These are phyloP conservation scores for Rhagium mordax DNA, from an alignment of 2,888 invertebrate genomes.

Conservation along the genomic window DNA sequence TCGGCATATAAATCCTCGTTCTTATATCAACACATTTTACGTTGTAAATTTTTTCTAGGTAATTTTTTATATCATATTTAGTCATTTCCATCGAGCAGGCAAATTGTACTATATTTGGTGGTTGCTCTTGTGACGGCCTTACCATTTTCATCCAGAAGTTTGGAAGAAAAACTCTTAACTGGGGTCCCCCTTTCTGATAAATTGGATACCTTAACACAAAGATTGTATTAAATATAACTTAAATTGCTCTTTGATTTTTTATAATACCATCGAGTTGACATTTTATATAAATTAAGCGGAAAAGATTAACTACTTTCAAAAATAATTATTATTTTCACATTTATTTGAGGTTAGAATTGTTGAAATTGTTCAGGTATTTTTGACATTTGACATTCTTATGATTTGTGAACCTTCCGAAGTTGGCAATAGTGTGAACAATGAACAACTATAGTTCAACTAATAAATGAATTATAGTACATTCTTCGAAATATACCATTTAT, in stretches of 20 bases:
- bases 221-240: background rate
- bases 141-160: conserved; percentile 98
- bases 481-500: too few relatives aligned
- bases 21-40: conserved; percentile 85
- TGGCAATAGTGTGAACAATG: too few relatives aligned
- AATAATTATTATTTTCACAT: too few relatives aligned
- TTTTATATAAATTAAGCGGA: too few relatives aligned
- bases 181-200: conserved; percentile 95
- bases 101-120: conserved; percentile 89
- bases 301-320: too few relatives aligned
- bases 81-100: conserved; percentile 97
- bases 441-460: too few relatives aligned
- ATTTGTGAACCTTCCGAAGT: too few relatives aligned
- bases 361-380: too few relatives aligned
- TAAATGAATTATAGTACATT: too few relatives aligned
- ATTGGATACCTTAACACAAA: conserved; percentile 83
- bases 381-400: too few relatives aligned
- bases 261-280: conserved; percentile 50
- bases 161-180: conserved; percentile 91
- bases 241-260: background rate
- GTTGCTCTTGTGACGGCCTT: conserved; percentile 77
- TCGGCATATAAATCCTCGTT: conserved; percentile 82
- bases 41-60: conserved; percentile 96
- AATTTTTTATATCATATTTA: conserved; percentile 89
- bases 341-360: too few relatives aligned